phyloP scores from a whole-genome alignment of 1,140 invertebrate genomes.

The Manduca sexta region DNA sequence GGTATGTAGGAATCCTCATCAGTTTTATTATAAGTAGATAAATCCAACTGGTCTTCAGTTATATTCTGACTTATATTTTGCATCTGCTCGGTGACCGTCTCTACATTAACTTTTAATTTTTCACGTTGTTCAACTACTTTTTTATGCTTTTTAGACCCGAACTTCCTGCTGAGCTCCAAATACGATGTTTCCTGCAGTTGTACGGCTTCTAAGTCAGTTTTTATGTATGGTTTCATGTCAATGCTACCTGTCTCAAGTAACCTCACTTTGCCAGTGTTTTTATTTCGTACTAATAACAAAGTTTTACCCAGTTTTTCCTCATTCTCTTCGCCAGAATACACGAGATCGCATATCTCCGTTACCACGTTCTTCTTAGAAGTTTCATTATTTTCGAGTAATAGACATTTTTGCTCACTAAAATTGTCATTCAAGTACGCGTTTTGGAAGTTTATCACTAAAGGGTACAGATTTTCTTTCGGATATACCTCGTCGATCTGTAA shows the following conservation, averaged over 20 bases:
- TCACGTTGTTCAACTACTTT: constrained; percentile 48
- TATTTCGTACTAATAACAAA: constrained; percentile 40
- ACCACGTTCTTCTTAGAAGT: constrained; percentile 24
- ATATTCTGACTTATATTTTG: constrained; percentile 40
- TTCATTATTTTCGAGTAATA: constrained; percentile 25
- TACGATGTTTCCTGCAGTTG: constrained; percentile 29
- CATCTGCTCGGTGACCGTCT: constrained; percentile 52
- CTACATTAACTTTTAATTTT: constrained; percentile 47
- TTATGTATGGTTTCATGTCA: constrained; percentile 38
- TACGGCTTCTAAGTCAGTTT: constrained; percentile 21
- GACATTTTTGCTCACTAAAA: constrained; percentile 28
- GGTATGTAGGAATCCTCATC: constrained; percentile 59
- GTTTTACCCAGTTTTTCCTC: constrained; percentile 36
- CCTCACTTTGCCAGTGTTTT: constrained; percentile 44
- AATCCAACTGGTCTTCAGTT: constrained; percentile 38
- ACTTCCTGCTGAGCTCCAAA: constrained; percentile 55
- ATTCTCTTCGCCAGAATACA: constrained; percentile 48
- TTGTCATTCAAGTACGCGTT: constrained; percentile 41
- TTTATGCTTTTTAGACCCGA: constrained; percentile 58
- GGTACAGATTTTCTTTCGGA: constrained; percentile 29
- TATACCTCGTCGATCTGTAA: constrained; percentile 39
- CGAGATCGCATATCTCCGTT: constrained; percentile 29
- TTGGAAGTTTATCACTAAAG: constrained; percentile 44
- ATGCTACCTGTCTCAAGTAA: constrained; percentile 36
- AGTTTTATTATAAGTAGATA: constrained; percentile 35